phyloP scores from a whole-genome alignment of 2,888 invertebrate species.

The Microplitis manilae region DNA sequence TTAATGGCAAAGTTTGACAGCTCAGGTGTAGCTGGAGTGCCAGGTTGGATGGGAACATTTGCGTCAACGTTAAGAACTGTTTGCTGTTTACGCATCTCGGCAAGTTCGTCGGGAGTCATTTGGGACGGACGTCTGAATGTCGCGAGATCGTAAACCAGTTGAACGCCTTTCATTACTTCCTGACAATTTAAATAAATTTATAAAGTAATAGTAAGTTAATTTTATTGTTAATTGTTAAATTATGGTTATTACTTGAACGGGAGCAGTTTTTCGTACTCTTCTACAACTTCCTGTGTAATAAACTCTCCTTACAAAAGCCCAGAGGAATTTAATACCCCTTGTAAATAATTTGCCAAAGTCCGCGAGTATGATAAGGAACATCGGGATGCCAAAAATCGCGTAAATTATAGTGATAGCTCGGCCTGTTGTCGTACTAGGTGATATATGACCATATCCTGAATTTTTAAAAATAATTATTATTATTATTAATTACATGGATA shows the following conservation, averaged over 20 bases:
- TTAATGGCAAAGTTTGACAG: slow-evolving; percentile 86
- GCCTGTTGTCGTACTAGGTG: slow-evolving; percentile 90
- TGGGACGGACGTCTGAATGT: slow-evolving; percentile 82
- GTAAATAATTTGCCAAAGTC: slow-evolving; percentile 95
- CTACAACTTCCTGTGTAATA: slow-evolving; percentile 91
- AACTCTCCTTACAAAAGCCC: slow-evolving; percentile 87
- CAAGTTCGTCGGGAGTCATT: slow-evolving; percentile 76
- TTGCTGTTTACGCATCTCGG: slow-evolving; percentile 66
- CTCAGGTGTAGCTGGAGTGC: slow-evolving; percentile 84
- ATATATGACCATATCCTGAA: slow-evolving; percentile 96
- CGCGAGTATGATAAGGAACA: slow-evolving; percentile 93
- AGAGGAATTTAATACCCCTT: slow-evolving; percentile 89
- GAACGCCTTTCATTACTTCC: slow-evolving; percentile 89
- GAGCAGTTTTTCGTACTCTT: slow-evolving; percentile 82
- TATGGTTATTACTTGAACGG: slow-evolving; percentile 77
- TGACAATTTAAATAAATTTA: slow-evolving; percentile 61
- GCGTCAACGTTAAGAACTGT: slow-evolving; percentile 67
- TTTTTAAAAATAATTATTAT: slow-evolving; percentile 45
- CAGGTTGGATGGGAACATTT: slow-evolving; percentile 71
- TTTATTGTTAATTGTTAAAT: slow-evolving; percentile 2
- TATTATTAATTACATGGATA: not conserved
- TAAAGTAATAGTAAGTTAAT: not conserved
- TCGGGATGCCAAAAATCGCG: slow-evolving; percentile 94
- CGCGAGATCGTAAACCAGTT: slow-evolving; percentile 86
- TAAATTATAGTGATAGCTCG: slow-evolving; percentile 92